Percentiles rank a stretch among this genome's conserved stretches.
These are phyloP conservation scores for Sternarchorhynchus goeldii DNA, from an alignment of 2,797 vertebrate genomes.

Conservation along the genomic window DNA sequence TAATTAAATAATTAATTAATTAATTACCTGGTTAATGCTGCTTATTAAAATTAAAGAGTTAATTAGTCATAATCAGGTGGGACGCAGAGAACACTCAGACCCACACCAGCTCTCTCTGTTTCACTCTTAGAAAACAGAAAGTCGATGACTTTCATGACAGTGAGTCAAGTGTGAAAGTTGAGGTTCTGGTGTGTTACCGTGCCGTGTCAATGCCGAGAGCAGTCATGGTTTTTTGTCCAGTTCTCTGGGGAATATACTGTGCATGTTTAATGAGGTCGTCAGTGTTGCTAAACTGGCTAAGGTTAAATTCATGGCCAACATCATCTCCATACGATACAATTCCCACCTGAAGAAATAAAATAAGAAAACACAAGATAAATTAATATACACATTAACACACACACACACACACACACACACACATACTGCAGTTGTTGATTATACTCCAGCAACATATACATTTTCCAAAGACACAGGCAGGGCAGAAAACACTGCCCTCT, in stretches of 20 bases:
- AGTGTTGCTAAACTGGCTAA: slow-evolving; percentile 86
- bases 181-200: slow-evolving; percentile 72
- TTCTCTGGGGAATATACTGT: slow-evolving; percentile 75
- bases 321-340: slow-evolving; percentile 93
- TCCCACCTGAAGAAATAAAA: slow-evolving; percentile 81
- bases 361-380: slow-evolving; percentile 37
- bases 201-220: slow-evolving; percentile 90
- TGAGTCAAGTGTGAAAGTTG: neutral
- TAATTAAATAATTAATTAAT: no score
- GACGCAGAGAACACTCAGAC: no score
- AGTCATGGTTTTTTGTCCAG: slow-evolving; percentile 87
- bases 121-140: no score
- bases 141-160: no score
- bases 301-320: slow-evolving; percentile 89
- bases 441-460: slow-evolving; percentile 10
- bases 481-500: slow-evolving; percentile 10
- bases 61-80: no score
- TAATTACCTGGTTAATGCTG: no score
- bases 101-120: no score
- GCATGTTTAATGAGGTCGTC: slow-evolving; percentile 77
- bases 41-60: no score
- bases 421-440: slow-evolving; percentile 24
- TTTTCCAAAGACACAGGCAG: neutral
- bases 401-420: neutral
- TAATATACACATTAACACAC: neutral